phyloP scores from a whole-genome alignment of 2,888 invertebrate genomes.

The Erynnis tages region DNA sequence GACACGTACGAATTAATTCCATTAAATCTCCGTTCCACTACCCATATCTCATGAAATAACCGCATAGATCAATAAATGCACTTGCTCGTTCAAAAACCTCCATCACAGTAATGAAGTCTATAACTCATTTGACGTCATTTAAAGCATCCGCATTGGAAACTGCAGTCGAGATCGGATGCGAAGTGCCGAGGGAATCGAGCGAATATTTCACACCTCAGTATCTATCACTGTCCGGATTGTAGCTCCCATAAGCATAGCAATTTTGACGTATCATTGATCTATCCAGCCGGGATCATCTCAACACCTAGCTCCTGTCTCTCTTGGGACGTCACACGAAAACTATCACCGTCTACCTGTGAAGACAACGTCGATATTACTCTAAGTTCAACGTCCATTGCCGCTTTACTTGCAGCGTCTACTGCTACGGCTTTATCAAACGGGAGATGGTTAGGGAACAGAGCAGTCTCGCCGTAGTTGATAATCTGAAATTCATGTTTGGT shows the following conservation, averaged over 20 bases:
- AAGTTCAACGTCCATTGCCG: conserved; percentile 31
- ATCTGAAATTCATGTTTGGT: conserved; percentile 15
- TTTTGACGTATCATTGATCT: conserved; percentile 79
- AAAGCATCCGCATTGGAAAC: conserved; percentile 27
- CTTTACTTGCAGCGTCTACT: not conserved
- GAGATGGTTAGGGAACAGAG: conserved; percentile 31
- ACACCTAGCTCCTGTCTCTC: conserved; percentile 63
- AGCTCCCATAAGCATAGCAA: conserved; percentile 71
- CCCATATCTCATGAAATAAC: conserved; percentile 26
- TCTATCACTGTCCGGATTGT: conserved; percentile 71
- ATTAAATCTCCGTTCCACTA: conserved; percentile 15
- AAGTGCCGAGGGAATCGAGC: conserved; percentile 29
- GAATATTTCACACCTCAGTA: conserved; percentile 40
- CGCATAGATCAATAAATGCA: conserved; percentile 27
- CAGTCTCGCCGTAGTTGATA: not conserved
- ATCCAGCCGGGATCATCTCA: conserved; percentile 66
- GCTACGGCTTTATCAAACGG: conserved; percentile 20
- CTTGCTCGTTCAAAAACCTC: conserved; percentile 25
- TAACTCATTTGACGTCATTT: conserved; percentile 24
- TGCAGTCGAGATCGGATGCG: conserved; percentile 21
- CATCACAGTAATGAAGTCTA: conserved; percentile 25
- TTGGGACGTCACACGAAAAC: conserved; percentile 48
- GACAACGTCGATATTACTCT: conserved; percentile 10
- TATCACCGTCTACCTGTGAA: conserved; percentile 41
- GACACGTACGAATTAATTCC: conserved; percentile 19